Evolutionary conservation across 2,113 vertebrate species (phyloP).

Genomic region (Gambusia holbrooki): DNA sequence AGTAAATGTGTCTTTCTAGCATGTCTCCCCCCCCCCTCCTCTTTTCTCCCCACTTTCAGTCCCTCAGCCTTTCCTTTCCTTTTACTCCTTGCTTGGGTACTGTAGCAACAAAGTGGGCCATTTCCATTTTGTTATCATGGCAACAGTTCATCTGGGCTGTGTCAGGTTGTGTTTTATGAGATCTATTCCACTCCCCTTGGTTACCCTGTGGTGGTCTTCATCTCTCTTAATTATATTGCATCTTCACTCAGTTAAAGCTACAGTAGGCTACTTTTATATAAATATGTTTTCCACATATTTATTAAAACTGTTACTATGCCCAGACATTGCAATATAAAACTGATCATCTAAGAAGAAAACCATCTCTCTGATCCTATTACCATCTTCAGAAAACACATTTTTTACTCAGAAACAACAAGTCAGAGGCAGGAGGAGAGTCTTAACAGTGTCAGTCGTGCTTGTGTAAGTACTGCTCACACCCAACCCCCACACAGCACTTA

Average conservation of each 20-base stretch:
- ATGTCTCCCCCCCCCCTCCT: constrained; percentile 1
- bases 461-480: too few species aligned
- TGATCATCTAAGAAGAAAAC: too few species aligned
- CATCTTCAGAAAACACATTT: too few species aligned
- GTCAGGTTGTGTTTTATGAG: constrained; percentile 37
- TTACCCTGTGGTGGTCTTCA: constrained; percentile 1
- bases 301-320: too few species aligned
- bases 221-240: neutral
- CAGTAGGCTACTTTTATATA: too few species aligned
- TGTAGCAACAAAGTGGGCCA: constrained; percentile 42
- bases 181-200: constrained; percentile 1
- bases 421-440: too few species aligned
- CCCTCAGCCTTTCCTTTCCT: constrained; percentile 18
- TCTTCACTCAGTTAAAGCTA: neutral
- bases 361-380: too few species aligned
- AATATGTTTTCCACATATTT: too few species aligned
- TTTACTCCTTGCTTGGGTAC: constrained; percentile 13
- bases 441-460: too few species aligned
- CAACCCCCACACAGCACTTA: too few species aligned
- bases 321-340: too few species aligned
- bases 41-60: neutral
- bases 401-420: too few species aligned
- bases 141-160: constrained; percentile 40
- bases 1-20: constrained; percentile 35
- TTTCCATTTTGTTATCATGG: constrained; percentile 56